Conservation (phyloP, 2,888 invertebrate species). For the Allophyes oxyacanthae region DNA sequence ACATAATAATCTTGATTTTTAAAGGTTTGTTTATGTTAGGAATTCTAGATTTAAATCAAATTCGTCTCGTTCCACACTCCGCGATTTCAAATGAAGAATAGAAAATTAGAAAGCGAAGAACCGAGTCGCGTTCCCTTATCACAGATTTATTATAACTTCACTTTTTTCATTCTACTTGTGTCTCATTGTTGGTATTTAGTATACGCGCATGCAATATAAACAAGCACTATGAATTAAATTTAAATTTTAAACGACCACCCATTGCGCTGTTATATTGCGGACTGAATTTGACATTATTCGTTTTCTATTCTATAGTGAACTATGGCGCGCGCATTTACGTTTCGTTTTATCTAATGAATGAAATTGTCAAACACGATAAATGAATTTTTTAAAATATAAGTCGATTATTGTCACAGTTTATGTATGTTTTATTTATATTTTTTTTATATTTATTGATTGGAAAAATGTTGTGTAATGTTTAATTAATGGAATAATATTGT, state of each 20-base stretch:
- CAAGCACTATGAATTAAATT: slow-evolving; percentile 62
- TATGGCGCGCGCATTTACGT: slow-evolving; percentile 54
- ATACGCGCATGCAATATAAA: slow-evolving; percentile 66
- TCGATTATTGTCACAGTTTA: too few species aligned
- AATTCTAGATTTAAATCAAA: slow-evolving; percentile 31
- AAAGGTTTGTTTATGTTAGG: slow-evolving; percentile 39
- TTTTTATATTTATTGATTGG: too few species aligned
- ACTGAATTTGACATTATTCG: slow-evolving; percentile 61
- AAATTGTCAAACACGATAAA: slow-evolving; percentile 10
- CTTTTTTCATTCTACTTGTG: slow-evolving; percentile 73
- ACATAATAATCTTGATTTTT: slow-evolving; percentile 41
- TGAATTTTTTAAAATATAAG: too few species aligned
- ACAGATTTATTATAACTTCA: slow-evolving; percentile 65
- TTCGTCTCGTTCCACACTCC: slow-evolving; percentile 48
- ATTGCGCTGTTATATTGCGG: slow-evolving; percentile 62
- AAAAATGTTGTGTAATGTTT: too few species aligned
- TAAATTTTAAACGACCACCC: slow-evolving; percentile 60
- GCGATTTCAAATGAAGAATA: slow-evolving; percentile 59
- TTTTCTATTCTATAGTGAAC: slow-evolving; percentile 46
- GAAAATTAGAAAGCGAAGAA: slow-evolving; percentile 67
- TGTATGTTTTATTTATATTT: too few species aligned
- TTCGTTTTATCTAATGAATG: slow-evolving; percentile 51
- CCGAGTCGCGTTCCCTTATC: slow-evolving; percentile 64
- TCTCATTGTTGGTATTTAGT: slow-evolving; percentile 75
- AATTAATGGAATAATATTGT: too few species aligned